These are phyloP conservation scores for Mycteria americana DNA, from an alignment of 2,797 vertebrate genomes.

Conservation along the genomic window DNA sequence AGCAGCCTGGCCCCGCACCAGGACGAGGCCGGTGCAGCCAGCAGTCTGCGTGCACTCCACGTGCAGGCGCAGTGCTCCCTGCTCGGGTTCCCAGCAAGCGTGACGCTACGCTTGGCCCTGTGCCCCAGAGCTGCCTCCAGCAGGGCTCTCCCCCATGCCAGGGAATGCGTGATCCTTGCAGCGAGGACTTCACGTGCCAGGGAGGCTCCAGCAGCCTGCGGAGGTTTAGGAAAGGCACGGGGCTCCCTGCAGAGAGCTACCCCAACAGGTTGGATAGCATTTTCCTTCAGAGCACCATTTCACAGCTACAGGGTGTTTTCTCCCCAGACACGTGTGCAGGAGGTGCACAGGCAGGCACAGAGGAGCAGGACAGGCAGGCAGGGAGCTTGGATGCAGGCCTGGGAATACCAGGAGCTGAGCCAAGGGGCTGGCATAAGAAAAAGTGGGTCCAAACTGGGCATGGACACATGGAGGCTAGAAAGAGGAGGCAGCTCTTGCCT, in stretches of 20 bases:
- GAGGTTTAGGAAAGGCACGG: background rate
- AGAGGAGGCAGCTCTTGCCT: background rate
- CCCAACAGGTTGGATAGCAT: background rate
- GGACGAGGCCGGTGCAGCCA: fast-evolving
- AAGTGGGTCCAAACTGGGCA: background rate
- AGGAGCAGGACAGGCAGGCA: background rate
- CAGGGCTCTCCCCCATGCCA: background rate
- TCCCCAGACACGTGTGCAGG: background rate
- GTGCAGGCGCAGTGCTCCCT: background rate
- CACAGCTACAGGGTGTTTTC: background rate
- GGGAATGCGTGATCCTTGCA: background rate
- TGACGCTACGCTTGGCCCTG: background rate
- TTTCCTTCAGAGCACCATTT: background rate
- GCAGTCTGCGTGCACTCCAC: background rate
- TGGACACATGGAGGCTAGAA: background rate
- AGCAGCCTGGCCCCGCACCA: fast-evolving
- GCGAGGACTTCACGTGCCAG: background rate
- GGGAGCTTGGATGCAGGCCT: background rate
- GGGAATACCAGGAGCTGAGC: background rate
- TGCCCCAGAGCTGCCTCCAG: background rate
- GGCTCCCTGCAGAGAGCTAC: background rate
- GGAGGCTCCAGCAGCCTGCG: background rate
- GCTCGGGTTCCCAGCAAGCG: fast-evolving
- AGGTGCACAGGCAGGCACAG: background rate
- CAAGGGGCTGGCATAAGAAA: background rate